These are phyloP conservation scores for Myotis pilosus DNA, from an alignment of 2,797 vertebrate genomes.

Conservation along the genomic window DNA sequence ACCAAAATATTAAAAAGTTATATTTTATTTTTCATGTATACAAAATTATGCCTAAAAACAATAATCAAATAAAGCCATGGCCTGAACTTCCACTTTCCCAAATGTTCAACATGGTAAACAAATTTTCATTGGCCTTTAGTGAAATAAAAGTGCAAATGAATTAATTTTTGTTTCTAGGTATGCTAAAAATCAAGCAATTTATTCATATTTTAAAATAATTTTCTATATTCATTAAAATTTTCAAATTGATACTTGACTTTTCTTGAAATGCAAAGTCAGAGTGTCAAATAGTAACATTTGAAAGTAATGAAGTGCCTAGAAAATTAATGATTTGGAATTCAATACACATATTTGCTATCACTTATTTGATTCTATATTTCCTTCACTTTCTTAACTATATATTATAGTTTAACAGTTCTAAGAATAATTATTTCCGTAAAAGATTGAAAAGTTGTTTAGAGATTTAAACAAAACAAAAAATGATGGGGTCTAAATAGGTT, in stretches of 20 bases:
- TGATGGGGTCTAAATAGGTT: neutral
- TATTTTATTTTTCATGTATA: neutral
- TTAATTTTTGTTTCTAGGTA: neutral
- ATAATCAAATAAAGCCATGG: neutral
- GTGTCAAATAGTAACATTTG: no score
- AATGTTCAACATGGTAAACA: neutral
- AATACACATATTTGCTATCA: neutral
- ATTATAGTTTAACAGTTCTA: neutral
- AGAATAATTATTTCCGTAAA: neutral
- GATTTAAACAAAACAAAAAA: neutral
- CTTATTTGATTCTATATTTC: neutral
- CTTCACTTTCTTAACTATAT: neutral
- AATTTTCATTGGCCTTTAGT: neutral
- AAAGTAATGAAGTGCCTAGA: no score
- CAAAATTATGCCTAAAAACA: neutral
- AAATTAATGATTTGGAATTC: no score
- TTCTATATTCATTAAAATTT: neutral
- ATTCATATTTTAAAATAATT: neutral
- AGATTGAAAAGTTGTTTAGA: neutral
- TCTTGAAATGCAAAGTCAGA: no score
- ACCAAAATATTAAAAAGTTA: neutral
- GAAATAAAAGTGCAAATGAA: neutral
- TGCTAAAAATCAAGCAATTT: neutral
- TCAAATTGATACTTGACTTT: no score
- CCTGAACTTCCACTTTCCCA: neutral